phyloP scores from a whole-genome alignment of 1,140 invertebrate species.

The Teleogryllus occipitalis region DNA sequence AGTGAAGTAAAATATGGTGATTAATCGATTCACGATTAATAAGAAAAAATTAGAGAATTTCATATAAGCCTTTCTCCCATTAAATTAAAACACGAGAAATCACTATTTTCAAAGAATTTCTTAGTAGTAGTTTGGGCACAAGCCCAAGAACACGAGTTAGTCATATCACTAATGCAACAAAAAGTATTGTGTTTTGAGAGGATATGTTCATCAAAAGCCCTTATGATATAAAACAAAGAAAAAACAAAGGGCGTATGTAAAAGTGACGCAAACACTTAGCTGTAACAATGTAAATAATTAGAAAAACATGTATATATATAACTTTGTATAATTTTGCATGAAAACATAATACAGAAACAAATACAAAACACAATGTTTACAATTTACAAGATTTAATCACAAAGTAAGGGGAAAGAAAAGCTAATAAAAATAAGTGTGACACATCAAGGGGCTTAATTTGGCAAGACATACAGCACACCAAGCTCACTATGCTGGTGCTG shows the following conservation, averaged over 20 bases:
- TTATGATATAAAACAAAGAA: not conserved
- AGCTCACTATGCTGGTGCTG: not conserved
- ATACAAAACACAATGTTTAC: constrained; percentile 18
- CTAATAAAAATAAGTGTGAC: not conserved
- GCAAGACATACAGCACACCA: constrained; percentile 10
- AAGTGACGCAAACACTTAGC: not conserved
- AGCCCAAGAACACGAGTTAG: too few species aligned
- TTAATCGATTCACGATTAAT: too few species aligned
- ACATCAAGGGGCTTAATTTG: not conserved
- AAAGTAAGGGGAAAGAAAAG: constrained; percentile 2
- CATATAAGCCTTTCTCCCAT: too few species aligned
- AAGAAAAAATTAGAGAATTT: too few species aligned
- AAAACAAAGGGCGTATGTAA: not conserved
- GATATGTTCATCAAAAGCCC: too few species aligned
- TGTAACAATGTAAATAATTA: not conserved
- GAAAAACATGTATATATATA: constrained; percentile 13
- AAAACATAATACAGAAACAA: constrained; percentile 21
- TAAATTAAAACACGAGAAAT: too few species aligned
- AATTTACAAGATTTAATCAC: constrained; percentile 12
- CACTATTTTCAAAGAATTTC: too few species aligned
- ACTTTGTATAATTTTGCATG: constrained; percentile 21
- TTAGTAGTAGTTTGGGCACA: too few species aligned
- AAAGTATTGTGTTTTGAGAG: too few species aligned
- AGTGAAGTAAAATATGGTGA: too few species aligned
- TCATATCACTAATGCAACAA: too few species aligned